A percentile compares a stretch with the other conserved stretches of the same genome.
Conservation (phyloP, 1,140 invertebrate species). For the Atta texana region DNA sequence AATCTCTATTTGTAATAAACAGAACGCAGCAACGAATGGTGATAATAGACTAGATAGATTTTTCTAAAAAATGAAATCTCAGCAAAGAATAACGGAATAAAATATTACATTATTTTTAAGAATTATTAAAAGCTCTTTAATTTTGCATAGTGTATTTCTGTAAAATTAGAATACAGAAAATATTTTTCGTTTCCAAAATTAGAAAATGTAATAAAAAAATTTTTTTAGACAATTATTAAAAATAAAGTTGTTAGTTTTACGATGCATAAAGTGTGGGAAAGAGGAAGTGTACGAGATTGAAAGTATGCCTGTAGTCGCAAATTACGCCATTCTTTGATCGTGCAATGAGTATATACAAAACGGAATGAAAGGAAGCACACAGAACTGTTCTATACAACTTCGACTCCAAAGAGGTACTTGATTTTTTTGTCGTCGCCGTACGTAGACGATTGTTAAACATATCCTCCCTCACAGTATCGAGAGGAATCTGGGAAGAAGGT, state of each 20-base stretch:
- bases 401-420: constrained; percentile 40
- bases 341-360: constrained; percentile 25
- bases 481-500: background rate
- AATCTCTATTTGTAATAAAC: background rate
- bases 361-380: constrained; percentile 49
- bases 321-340: constrained; percentile 37
- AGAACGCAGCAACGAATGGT: background rate
- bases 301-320: constrained; percentile 46
- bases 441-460: constrained; percentile 47
- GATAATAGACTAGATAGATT: background rate
- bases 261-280: background rate
- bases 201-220: background rate
- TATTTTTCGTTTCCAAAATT: background rate
- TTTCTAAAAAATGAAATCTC: background rate
- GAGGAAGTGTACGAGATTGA: background rate
- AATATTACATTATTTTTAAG: no score
- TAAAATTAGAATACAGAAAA: background rate
- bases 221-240: background rate
- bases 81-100: background rate
- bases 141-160: background rate
- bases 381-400: constrained; percentile 52
- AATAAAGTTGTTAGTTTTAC: background rate
- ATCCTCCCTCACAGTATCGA: constrained; percentile 26
- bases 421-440: constrained; percentile 34
- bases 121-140: background rate